These are phyloP conservation scores for Sebastes nivosus DNA, from an alignment of 2,797 vertebrate species.

Conservation along the genomic window DNA sequence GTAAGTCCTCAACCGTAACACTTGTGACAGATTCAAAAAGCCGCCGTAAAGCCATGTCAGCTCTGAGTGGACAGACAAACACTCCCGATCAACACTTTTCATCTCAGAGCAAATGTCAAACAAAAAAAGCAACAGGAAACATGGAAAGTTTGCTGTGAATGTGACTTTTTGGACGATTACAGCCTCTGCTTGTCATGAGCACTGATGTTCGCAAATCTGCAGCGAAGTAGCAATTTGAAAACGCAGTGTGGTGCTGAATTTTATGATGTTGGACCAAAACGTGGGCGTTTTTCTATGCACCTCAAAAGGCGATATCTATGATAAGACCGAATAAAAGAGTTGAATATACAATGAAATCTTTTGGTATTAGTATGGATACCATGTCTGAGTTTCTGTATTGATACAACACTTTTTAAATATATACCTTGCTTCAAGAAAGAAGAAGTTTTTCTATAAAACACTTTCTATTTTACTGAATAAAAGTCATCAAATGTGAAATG, in stretches of 20 bases:
- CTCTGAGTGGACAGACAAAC: constrained; percentile 35
- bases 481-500: neutral
- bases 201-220: neutral
- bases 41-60: neutral
- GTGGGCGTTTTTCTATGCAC: neutral
- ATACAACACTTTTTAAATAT: neutral
- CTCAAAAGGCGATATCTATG: neutral
- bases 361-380: neutral
- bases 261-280: neutral
- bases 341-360: neutral
- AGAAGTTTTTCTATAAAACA: neutral
- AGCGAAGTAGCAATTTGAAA: neutral
- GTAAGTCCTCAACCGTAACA: neutral
- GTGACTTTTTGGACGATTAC: neutral
- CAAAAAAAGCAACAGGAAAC: neutral
- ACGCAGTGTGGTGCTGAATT: neutral
- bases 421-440: neutral
- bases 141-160: neutral
- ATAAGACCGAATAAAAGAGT: neutral
- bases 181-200: neutral
- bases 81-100: neutral
- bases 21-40: constrained; percentile 19
- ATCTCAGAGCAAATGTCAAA: neutral
- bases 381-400: neutral
- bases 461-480: neutral